A percentile compares a stretch with the other conserved stretches of the same genome.
phyloP scores from a whole-genome alignment of 2,797 vertebrate species.

The Rhadinocentrus ornatus region DNA sequence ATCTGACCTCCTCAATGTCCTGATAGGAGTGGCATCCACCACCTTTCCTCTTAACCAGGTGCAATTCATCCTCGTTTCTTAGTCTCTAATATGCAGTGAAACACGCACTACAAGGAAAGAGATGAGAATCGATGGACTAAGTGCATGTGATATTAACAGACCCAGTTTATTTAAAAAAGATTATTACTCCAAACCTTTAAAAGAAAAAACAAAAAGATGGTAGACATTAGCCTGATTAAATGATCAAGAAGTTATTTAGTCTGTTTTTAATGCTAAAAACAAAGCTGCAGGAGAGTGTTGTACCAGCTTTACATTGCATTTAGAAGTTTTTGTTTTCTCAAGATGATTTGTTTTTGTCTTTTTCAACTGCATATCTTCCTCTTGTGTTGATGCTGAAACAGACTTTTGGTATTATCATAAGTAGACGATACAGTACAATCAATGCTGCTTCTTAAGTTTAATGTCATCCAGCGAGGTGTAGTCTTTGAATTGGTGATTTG shows the following conservation, averaged over 20 bases:
- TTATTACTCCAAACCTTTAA: conserved; percentile 16
- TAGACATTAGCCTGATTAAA: conserved; percentile 25
- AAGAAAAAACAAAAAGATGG: conserved; percentile 13
- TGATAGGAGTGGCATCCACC: conserved; percentile 92
- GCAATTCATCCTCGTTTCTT: conserved; percentile 40
- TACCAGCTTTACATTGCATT: conserved; percentile 38
- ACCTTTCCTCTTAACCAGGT: conserved; percentile 95
- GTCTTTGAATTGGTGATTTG: conserved; percentile 20
- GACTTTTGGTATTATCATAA: conserved; percentile 20
- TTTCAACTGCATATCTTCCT: conserved; percentile 17
- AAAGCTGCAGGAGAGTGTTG: conserved; percentile 34
- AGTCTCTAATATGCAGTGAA: conserved; percentile 32
- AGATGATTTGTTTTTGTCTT: conserved; percentile 14
- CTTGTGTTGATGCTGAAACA: neutral
- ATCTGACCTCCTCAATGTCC: conserved; percentile 91
- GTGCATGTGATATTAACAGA: conserved; percentile 36
- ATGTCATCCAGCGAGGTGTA: conserved; percentile 3
- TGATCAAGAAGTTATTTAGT: conserved; percentile 29
- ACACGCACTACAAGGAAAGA: neutral
- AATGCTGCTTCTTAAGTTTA: neutral
- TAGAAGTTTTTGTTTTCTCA: conserved; percentile 40
- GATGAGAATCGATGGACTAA: conserved; percentile 37
- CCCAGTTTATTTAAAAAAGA: conserved; percentile 26
- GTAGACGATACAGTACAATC: neutral
- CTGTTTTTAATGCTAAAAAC: conserved; percentile 21